Base-by-base conservation (phyloP, 2,888 invertebrate species). In the Rhyacophila evoluta region DNA sequence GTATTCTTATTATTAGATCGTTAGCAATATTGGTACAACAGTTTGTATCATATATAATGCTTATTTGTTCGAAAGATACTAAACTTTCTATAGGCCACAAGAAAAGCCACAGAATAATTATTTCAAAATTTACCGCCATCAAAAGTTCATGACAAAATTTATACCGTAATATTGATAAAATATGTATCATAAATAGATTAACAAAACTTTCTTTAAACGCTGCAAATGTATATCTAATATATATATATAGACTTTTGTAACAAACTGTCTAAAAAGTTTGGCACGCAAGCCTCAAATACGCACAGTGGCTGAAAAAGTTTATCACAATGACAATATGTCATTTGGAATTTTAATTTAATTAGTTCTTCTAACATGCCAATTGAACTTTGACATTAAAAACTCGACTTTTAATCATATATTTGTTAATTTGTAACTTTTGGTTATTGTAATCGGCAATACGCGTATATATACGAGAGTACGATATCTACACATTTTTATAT, bases 311-410 rank as follows among this genome's bases (percentile, higher is more conserved):
- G 25, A 2, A 10, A 25, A 55, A 55, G 8, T 55, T 55, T 55
- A 25, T 55, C 25, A 25, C 10, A 55, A 25, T 55, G 8, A 19
- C 55, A 55, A 55, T 55, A 55, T 55, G 55, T 55, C 25, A 25
- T 25, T 55, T 55, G 0, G 1, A 6, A 55, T 55, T 55, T 55
- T 55, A 55, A 55, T 19, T 55, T 19, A 55, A 55, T 55, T 55
- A 55, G 55, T 25, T 55, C 6, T 1, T 55, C 8, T 8, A 55
- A 19, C 41, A 55, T 25, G 25, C 25, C 19, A 55, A 55, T 55
- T 55, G 55, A 55, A 19, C 15, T 55, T 55, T 55, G 55, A 55
- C 55, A 19, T 55, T 10, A 25, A 55, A 55, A 55, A 55, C 55
- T 55, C 25, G 19, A n/a, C 10, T 55, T 19, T 19, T 55, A 19